These are phyloP conservation scores for Hermetia illucens DNA, from an alignment of 1,140 invertebrate species.

Conservation along the genomic window DNA sequence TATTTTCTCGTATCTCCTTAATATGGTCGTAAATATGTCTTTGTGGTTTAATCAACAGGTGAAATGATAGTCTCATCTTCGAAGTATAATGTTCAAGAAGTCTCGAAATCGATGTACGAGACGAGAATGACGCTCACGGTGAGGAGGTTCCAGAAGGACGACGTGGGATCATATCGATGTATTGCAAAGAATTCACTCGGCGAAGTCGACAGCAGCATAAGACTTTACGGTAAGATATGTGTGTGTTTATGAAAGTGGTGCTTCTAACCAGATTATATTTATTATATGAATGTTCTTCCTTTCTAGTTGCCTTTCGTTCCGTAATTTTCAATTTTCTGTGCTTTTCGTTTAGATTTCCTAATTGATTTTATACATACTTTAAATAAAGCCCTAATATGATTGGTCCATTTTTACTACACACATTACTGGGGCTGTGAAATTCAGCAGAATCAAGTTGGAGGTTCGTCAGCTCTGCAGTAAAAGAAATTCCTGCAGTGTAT, in stretches of 20 bases:
- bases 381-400: background rate
- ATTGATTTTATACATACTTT: background rate
- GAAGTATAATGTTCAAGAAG: conserved; percentile 66
- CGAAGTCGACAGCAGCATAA: conserved; percentile 74
- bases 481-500: no score
- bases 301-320: background rate
- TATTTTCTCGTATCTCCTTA: no score
- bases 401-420: no score
- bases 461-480: no score
- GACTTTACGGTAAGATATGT: conserved; percentile 65
- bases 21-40: no score
- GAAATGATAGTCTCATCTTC: conserved; percentile 70
- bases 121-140: conserved; percentile 73
- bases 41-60: conserved; percentile 33
- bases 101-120: conserved; percentile 60
- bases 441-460: no score
- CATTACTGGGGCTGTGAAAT: no score
- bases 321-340: background rate
- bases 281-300: background rate
- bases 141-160: conserved; percentile 55
- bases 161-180: conserved; percentile 76
- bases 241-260: conserved; percentile 7
- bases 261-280: background rate
- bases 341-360: background rate
- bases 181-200: conserved; percentile 85